A percentile compares a stretch with the other conserved stretches of the same genome.
Evolutionary conservation across 2,113 vertebrate species (phyloP).

Genomic region (Lagopus muta): DNA sequence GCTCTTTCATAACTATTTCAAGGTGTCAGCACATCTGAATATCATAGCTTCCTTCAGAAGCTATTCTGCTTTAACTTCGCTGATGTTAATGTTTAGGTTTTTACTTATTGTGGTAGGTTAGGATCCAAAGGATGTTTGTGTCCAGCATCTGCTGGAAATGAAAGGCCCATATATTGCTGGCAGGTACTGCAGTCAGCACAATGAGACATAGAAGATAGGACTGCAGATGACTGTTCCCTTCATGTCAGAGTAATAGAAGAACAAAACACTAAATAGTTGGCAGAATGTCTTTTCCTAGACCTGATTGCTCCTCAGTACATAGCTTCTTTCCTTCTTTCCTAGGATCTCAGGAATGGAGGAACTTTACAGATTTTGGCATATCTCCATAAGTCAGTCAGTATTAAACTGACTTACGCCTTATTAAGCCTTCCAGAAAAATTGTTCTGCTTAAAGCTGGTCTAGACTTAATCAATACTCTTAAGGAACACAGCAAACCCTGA

Average conservation of each 20-base stretch:
- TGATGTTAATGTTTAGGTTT: background rate
- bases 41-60: background rate
- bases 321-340: background rate
- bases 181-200: background rate
- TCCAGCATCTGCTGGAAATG: background rate
- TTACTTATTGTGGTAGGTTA: background rate
- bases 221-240: background rate
- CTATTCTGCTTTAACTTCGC: background rate
- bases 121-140: background rate
- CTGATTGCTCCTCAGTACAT: background rate
- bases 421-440: background rate
- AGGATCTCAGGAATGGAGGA: background rate
- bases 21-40: background rate
- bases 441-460: background rate
- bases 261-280: accelerated
- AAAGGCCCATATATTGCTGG: background rate
- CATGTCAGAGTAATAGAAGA: background rate
- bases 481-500: background rate
- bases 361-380: background rate
- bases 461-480: background rate
- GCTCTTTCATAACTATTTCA: conserved; percentile 11
- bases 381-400: background rate
- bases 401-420: background rate
- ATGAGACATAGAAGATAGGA: background rate
- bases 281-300: accelerated